Evolutionary conservation across 1,140 invertebrate genomes (phyloP).

Genomic region (Spodoptera litura): DNA sequence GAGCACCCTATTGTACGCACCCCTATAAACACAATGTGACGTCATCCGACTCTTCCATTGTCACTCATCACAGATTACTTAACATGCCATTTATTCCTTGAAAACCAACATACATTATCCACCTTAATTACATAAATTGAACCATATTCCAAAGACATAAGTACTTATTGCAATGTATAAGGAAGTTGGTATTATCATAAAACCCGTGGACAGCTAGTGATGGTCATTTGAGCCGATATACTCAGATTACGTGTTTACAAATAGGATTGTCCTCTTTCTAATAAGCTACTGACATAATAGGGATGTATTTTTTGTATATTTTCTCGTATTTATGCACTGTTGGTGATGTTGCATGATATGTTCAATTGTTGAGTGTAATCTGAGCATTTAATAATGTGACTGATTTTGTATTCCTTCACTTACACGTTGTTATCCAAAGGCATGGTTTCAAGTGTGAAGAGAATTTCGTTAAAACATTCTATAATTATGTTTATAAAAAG

Average conservation of each 20-base stretch:
- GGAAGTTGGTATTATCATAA: conserved; percentile 7
- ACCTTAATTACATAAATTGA: background rate
- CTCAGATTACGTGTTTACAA: conserved; percentile 46
- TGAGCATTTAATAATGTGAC: background rate
- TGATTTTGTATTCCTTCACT: background rate
- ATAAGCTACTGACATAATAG: conserved; percentile 33
- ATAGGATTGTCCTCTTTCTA: conserved; percentile 34
- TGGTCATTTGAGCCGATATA: conserved; percentile 40
- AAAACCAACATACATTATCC: conserved; percentile 15
- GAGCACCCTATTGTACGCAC: conserved; percentile 27
- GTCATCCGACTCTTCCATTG: conserved; percentile 36
- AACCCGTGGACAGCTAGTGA: conserved; percentile 27
- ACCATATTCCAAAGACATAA: background rate
- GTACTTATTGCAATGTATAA: background rate
- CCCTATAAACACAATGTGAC: conserved; percentile 28
- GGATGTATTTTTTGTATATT: conserved; percentile 8
- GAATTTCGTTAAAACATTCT: too few relatives aligned
- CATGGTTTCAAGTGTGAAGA: too few relatives aligned
- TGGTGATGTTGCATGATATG: background rate
- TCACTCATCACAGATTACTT: conserved; percentile 42
- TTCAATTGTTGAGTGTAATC: background rate
- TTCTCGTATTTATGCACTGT: conserved; percentile 5
- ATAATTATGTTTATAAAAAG: too few relatives aligned
- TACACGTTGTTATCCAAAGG: too few relatives aligned
- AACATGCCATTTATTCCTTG: conserved; percentile 30